These are phyloP conservation scores for Copsychus sechellarum DNA, from an alignment of 2,113 vertebrate genomes.

Conservation along the genomic window DNA sequence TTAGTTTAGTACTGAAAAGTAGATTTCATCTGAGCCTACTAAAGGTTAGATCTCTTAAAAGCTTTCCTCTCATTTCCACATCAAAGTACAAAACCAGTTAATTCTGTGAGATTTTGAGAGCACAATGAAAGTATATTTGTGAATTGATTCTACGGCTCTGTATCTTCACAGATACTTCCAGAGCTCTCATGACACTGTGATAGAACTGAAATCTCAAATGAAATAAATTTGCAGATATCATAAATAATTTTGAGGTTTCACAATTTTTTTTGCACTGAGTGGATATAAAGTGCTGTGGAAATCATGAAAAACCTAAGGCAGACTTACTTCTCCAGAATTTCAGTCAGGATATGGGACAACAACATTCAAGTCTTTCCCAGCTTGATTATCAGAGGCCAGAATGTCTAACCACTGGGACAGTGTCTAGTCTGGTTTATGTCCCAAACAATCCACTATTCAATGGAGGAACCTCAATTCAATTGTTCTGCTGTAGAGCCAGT, in stretches of 20 bases:
- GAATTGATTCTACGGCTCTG: slow-evolving; percentile 74
- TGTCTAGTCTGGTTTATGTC: not conserved
- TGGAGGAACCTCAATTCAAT: not conserved
- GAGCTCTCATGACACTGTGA: slow-evolving; percentile 73
- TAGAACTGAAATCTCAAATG: slow-evolving; percentile 67
- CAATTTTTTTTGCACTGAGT: not conserved
- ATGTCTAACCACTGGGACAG: not conserved
- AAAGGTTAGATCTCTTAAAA: slow-evolving; percentile 80
- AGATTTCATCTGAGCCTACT: slow-evolving; percentile 41
- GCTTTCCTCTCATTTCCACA: slow-evolving; percentile 78
- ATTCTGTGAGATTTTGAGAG: slow-evolving; percentile 77
- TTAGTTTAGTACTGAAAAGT: slow-evolving; percentile 4
- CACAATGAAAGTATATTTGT: slow-evolving; percentile 79
- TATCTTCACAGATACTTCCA: slow-evolving; percentile 73
- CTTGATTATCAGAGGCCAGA: not conserved
- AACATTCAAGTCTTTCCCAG: not conserved
- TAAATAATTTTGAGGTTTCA: not conserved
- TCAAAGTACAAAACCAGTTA: slow-evolving; percentile 82
- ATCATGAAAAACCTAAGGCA: not conserved
- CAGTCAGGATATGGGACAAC: not conserved
- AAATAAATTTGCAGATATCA: rapidly evolving
- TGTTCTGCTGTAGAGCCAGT: not conserved
- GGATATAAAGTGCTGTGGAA: not conserved
- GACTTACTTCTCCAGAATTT: not conserved
- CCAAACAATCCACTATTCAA: not conserved